phyloP scores from a whole-genome alignment of 2,113 vertebrate genomes.

The Trogon surrucura region DNA sequence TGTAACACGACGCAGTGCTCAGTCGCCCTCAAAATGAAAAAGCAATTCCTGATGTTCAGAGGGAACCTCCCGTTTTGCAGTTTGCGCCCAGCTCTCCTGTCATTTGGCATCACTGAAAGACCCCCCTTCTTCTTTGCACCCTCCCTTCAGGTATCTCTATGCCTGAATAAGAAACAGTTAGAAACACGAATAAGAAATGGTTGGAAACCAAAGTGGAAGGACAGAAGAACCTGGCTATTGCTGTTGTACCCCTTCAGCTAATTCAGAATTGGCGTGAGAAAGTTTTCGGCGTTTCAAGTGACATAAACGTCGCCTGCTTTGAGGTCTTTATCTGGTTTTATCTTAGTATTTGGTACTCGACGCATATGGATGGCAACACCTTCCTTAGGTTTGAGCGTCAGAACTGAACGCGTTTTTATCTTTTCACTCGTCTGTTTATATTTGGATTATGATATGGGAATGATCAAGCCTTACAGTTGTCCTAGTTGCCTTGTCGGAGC shows the following conservation, averaged over 20 bases:
- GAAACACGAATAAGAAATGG: background rate
- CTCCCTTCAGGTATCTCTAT: background rate
- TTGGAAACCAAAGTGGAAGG: background rate
- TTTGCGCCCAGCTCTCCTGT: background rate
- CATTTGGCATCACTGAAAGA: background rate
- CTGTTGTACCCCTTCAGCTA: background rate
- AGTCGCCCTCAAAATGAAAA: background rate
- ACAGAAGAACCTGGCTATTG: background rate
- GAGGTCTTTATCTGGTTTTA: background rate
- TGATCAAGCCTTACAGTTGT: background rate
- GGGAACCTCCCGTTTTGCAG: background rate
- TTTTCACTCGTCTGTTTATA: background rate
- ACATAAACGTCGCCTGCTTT: background rate
- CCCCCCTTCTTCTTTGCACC: background rate
- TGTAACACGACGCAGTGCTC: background rate
- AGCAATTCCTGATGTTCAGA: background rate
- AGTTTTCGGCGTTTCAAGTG: background rate
- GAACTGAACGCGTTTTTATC: background rate
- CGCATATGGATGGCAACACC: background rate
- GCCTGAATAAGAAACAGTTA: background rate
- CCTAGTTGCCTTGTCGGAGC: background rate
- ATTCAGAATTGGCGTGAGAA: background rate
- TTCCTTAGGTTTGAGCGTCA: background rate
- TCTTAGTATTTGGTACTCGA: background rate
- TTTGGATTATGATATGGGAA: background rate